Conservation (phyloP, 2,797 vertebrate genomes). For the Rhyacichthys aspro region DNA sequence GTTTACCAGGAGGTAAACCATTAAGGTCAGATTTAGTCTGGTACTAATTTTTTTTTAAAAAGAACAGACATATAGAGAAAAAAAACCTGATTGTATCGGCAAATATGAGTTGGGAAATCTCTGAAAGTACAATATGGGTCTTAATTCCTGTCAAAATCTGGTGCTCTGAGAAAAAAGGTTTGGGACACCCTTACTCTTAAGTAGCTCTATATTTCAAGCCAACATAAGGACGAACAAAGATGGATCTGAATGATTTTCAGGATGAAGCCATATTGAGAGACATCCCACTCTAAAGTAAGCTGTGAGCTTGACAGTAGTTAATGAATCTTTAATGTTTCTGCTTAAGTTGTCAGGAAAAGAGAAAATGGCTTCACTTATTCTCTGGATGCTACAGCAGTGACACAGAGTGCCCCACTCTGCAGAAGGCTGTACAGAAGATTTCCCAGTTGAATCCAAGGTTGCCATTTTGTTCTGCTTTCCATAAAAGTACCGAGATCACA, state of each 20-base stretch:
- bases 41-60: too few species aligned
- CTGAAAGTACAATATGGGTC: background rate
- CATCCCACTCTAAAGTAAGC: constrained; percentile 62
- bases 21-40: too few species aligned
- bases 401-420: constrained; percentile 71
- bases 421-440: constrained; percentile 57
- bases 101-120: too few species aligned
- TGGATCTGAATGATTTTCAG: constrained; percentile 35
- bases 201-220: constrained; percentile 23
- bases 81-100: too few species aligned
- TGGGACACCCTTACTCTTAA: background rate
- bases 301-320: constrained; percentile 50
- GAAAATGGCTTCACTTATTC: constrained; percentile 84
- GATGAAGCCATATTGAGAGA: constrained; percentile 39
- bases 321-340: constrained; percentile 69
- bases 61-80: too few species aligned
- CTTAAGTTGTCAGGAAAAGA: constrained; percentile 80
- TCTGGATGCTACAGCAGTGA: constrained; percentile 80
- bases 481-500: constrained; percentile 46
- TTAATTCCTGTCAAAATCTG: background rate
- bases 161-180: background rate
- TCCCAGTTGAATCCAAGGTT: constrained; percentile 52
- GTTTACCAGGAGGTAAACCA: too few species aligned
- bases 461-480: constrained; percentile 49
- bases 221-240: constrained; percentile 23